Evolutionary conservation across 2,113 vertebrate species (phyloP), one percentile per base, ranked within the genome.

Genomic region (Albula glossodonta): DNA sequence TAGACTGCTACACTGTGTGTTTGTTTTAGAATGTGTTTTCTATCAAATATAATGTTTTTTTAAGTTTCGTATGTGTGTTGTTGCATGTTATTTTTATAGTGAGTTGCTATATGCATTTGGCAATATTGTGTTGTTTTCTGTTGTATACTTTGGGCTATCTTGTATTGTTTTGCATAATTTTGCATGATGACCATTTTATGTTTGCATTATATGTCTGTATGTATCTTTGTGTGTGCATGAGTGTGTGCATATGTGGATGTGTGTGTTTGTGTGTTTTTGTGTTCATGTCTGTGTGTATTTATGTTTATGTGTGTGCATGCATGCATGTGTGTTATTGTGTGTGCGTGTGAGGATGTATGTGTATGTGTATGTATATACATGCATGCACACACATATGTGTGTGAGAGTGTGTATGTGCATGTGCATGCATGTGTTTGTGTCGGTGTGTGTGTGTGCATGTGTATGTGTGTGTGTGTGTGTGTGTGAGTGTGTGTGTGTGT

Each of bases 401-500:
- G 50, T 51, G 78, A 78, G 51, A 22, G 78, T 53, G 70, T 25
- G 31, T 74, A 60, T 51, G 50, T 25, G 51, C 7, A 10, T 25
- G 51, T 84, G 53, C 11, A 3, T 31, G 17, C 83, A 60, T 78
- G 79, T 84, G 84, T 84, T 56, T 82, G 82, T 63, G 41, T 87
- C 66, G 19, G 63, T 78, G 85, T 78, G 77, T 82, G 50, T 81
- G 56, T n/a, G 56, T 63, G 31, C 22, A 53, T 82, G 81, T 86
- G 79, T 60, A 22, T 83, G 79, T 66, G 57, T 51, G n/a, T 77
- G 88, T 17, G 52, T 84, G 53, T 87, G 70, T 79, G 78, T 88
- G 87, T 86, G 77, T 88, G 83, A 80, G 79, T 87, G 86, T 90
- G 79, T 66, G 78, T 80, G 87, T 80, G 86, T 49, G 17, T 89